A percentile compares a stretch with the other conserved stretches of the same genome.
Conservation (phyloP, 2,888 invertebrate genomes). For the Aporophyla lueneburgensis region DNA sequence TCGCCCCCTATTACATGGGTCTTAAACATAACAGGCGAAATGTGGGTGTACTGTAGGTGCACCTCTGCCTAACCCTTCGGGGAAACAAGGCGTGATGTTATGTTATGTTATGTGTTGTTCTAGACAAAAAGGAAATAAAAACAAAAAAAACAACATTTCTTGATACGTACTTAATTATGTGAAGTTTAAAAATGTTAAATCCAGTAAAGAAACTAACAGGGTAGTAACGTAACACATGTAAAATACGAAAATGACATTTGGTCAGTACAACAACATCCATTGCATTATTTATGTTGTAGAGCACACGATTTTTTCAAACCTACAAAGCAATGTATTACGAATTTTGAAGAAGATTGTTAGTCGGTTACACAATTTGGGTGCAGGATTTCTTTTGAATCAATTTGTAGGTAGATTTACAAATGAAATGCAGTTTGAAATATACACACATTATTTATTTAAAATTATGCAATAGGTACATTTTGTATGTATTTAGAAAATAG, state of each 20-base stretch:
- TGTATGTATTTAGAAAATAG: conserved; percentile 48
- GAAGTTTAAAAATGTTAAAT: not conserved
- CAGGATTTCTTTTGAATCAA: too few species aligned
- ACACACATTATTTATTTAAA: conserved; percentile 33
- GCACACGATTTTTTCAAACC: not conserved
- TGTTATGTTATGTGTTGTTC: too few species aligned
- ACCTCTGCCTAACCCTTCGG: too few species aligned
- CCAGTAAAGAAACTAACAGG: not conserved
- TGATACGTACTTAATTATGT: not conserved
- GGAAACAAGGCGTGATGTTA: too few species aligned
- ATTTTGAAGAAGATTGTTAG: not conserved
- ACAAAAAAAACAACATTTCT: too few species aligned
- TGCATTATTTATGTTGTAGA: not conserved
- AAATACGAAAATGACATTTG: not conserved
- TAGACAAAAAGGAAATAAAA: too few species aligned
- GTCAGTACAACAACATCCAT: not conserved
- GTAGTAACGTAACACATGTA: not conserved
- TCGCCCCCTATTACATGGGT: too few species aligned
- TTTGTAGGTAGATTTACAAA: not conserved
- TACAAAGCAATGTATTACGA: not conserved
- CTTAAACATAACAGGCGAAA: too few species aligned
- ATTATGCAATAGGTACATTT: conserved; percentile 16
- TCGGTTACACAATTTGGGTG: not conserved
- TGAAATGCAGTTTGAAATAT: not conserved
- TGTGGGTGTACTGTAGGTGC: too few species aligned